Conservation (phyloP, 2,113 vertebrate genomes). For the Podarcis cretensis region DNA sequence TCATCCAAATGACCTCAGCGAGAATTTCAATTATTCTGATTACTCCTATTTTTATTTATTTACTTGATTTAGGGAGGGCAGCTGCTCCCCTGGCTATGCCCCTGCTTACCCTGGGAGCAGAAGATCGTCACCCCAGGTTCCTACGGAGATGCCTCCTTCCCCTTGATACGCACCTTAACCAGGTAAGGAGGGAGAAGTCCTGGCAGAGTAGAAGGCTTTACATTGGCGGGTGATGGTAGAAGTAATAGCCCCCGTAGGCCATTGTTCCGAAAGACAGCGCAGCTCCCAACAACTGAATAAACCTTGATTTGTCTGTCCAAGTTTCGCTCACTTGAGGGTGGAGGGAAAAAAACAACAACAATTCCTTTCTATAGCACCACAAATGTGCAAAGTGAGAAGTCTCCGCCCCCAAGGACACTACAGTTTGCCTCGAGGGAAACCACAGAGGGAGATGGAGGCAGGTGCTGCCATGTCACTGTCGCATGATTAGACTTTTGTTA, state of each 20-base stretch:
- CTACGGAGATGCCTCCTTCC: neutral
- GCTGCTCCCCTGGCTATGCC: too few species aligned
- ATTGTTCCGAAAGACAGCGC: neutral
- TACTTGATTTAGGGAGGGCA: too few species aligned
- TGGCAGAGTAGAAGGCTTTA: neutral
- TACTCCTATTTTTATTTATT: too few species aligned
- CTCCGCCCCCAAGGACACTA: neutral
- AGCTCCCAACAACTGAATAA: constrained; percentile 4
- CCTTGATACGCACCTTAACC: neutral
- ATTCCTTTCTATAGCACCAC: neutral
- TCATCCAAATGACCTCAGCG: too few species aligned
- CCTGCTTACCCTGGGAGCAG: neutral
- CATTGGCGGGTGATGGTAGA: neutral
- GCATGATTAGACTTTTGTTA: too few species aligned
- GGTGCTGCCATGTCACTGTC: too few species aligned
- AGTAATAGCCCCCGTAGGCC: constrained; percentile 8
- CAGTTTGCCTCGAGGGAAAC: neutral
- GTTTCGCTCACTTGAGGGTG: neutral
- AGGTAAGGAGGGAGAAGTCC: neutral
- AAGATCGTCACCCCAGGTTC: too few species aligned
- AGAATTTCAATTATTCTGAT: too few species aligned
- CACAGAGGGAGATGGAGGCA: too few species aligned
- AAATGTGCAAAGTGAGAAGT: too few species aligned
- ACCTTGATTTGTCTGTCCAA: neutral
- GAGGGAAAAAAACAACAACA: neutral